These are phyloP conservation scores for Diachasmimorpha longicaudata DNA, from an alignment of 1,140 invertebrate species.

Conservation along the genomic window DNA sequence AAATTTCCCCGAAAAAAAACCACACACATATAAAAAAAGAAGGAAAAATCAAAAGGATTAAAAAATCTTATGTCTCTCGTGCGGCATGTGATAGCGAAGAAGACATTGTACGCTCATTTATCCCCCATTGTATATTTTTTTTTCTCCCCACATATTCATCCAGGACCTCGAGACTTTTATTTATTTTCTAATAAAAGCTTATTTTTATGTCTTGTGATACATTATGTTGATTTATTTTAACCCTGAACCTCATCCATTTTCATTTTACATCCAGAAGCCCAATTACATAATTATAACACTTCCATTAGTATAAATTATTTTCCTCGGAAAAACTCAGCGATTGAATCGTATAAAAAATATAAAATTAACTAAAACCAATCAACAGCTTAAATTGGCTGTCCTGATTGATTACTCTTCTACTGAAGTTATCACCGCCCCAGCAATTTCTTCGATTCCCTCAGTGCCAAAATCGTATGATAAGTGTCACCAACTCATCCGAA, in stretches of 20 bases:
- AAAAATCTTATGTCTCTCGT: constrained; percentile 25
- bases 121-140: constrained; percentile 38
- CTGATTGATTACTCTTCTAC: no score
- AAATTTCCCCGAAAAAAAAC: background rate
- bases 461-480: background rate
- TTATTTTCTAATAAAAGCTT: constrained; percentile 61
- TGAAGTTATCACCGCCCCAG: no score
- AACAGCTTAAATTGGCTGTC: no score
- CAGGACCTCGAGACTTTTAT: constrained; percentile 51
- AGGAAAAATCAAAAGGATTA: background rate
- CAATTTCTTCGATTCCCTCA: no score
- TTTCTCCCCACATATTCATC: constrained; percentile 25
- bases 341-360: no score
- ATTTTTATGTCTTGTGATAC: constrained; percentile 50
- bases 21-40: constrained; percentile 8
- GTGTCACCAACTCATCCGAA: background rate
- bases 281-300: no score
- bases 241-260: no score
- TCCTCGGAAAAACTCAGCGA: background rate
- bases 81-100: constrained; percentile 51
- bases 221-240: background rate
- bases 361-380: no score
- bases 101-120: constrained; percentile 33
- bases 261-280: no score
- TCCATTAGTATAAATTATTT: no score